A percentile compares a stretch with the other conserved stretches of the same genome.
phyloP scores from a whole-genome alignment of 2,113 vertebrate genomes.

The Carollia perspicillata region DNA sequence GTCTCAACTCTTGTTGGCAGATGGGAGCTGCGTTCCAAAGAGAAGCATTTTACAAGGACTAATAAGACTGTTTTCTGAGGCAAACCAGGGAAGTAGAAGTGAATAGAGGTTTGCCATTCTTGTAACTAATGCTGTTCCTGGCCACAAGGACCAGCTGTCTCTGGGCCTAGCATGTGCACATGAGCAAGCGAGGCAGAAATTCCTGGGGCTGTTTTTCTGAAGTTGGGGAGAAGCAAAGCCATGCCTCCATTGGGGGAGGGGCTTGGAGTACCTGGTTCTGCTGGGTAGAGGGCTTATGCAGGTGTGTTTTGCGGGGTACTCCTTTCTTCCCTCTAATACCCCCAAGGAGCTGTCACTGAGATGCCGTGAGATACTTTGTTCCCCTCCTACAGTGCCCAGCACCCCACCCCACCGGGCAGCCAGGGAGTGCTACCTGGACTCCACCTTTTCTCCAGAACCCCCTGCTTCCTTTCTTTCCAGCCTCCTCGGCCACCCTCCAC shows the following conservation, averaged over 20 bases:
- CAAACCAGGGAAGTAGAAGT: neutral
- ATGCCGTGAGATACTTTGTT: neutral
- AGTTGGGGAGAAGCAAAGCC: neutral
- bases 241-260: neutral
- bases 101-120: neutral
- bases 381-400: neutral
- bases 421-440: neutral
- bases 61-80: neutral
- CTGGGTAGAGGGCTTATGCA: neutral
- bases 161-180: neutral
- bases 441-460: conserved; percentile 10
- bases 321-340: neutral
- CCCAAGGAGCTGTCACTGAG: neutral
- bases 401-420: neutral
- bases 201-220: neutral
- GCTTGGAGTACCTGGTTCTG: neutral
- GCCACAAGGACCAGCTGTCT: neutral
- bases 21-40: neutral
- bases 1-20: neutral
- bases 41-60: neutral
- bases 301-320: neutral
- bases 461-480: neutral
- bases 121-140: neutral
- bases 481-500: neutral
- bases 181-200: neutral